phyloP scores from a whole-genome alignment of 35 echinoderm and acorn worm genomes.

The Hemicentrotus pulcherrimus region DNA sequence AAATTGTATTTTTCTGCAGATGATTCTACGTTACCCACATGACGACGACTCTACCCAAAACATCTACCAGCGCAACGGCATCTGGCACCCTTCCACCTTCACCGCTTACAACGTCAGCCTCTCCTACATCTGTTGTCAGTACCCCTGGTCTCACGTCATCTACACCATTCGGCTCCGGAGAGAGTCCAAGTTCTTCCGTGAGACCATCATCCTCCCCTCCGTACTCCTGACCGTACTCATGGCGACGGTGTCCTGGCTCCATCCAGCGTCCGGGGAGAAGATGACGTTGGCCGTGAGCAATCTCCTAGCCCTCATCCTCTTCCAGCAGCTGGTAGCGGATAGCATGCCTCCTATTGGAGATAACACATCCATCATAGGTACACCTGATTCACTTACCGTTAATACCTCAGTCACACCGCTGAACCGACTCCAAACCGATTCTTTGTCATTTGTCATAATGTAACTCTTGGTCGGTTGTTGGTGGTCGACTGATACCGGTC shows the following conservation, averaged over 20 bases:
- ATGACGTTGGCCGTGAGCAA: conserved; percentile 80
- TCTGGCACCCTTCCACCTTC: conserved; percentile 55
- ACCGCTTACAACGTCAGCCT: neutral
- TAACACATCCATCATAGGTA: conserved; percentile 36
- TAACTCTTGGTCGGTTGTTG: too few relatives aligned
- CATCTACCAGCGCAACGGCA: conserved; percentile 62
- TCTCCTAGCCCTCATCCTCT: conserved; percentile 78
- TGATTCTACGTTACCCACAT: conserved; percentile 1
- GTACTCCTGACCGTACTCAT: conserved; percentile 60
- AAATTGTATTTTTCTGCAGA: neutral
- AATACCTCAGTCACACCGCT: too few relatives aligned
- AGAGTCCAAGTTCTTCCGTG: conserved; percentile 65
- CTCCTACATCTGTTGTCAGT: conserved; percentile 48
- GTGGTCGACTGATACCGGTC: too few relatives aligned
- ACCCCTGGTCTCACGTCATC: conserved; percentile 59
- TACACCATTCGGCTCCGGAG: conserved; percentile 65
- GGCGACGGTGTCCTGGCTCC: conserved; percentile 64
- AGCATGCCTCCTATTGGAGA: conserved; percentile 72
- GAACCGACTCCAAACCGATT: too few relatives aligned
- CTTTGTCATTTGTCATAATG: too few relatives aligned
- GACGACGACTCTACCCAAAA: conserved; percentile 55
- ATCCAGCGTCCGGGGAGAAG: conserved; percentile 81
- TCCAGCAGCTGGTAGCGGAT: conserved; percentile 78
- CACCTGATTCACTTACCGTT: too few relatives aligned
- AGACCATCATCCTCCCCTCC: conserved; percentile 73